phyloP scores from a whole-genome alignment of 2,113 vertebrate genomes.

The Microtus pennsylvanicus region DNA sequence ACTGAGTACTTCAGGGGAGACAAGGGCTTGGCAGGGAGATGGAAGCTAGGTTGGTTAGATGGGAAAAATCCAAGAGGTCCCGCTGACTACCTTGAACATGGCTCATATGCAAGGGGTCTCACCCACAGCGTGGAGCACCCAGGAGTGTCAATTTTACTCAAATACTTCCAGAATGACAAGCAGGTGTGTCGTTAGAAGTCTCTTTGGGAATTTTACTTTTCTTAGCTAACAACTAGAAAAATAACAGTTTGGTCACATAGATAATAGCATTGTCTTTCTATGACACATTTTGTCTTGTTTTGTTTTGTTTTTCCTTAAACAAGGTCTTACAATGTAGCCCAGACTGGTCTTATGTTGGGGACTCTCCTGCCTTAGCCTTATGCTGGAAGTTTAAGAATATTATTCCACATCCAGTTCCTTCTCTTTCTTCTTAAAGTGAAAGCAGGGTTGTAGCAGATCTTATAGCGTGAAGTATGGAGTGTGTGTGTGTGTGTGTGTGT shows the following conservation, averaged over 20 bases:
- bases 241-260: neutral
- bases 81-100: neutral
- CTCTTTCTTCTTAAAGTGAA: constrained; percentile 11
- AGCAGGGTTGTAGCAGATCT: neutral
- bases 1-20: neutral
- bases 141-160: neutral
- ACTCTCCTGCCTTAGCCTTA: neutral
- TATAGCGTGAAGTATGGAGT: too few species aligned
- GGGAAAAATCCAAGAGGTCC: neutral
- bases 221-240: neutral
- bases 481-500: too few species aligned
- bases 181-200: neutral
- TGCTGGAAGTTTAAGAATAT: neutral
- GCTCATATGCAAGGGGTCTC: neutral
- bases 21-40: neutral
- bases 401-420: neutral
- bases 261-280: neutral
- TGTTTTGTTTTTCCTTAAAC: neutral
- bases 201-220: neutral
- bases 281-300: too few species aligned
- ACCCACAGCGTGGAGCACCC: fast-evolving
- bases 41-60: neutral
- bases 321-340: neutral
- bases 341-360: neutral
- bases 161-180: neutral